Evolutionary conservation across 2,113 vertebrate genomes (phyloP), one percentile per base, ranked within the genome.

Genomic region (Chlorodrepanis virens): DNA sequence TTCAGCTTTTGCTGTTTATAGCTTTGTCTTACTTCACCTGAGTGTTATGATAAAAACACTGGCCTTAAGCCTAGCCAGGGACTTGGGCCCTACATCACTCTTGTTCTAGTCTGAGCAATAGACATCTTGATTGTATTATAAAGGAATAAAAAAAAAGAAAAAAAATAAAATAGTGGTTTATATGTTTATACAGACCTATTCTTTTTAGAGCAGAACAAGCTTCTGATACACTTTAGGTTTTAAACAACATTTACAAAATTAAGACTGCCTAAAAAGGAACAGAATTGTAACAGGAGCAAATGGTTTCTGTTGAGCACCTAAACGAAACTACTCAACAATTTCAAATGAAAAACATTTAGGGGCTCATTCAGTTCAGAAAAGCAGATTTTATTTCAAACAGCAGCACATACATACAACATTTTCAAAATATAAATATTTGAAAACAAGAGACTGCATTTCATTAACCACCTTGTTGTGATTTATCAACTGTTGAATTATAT

Each of bases 341-440:
- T 61, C 24, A 40, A 87, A 63, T 29, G 5, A 64, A 64, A 63
- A 37, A 54, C 15, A 44, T 14, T 31, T 25, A 16, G 5, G 12
- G 77, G 25, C 6, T 87, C 0, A 0, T 63, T 68, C 20, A 12
- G 33, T 71, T 90, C 57, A 83, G 61, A 90, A 93, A 79, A 88
- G 67, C 33, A 76, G 42, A 53, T 90, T 95, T 91, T 93, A 94
- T 93, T 96, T 83, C 52, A 33, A 90, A 71, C 67, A 79, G 53
- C 40, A 95, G 82, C 67, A 85, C 59, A 65, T 35, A 81, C 77
- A 47, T 72, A 85, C 16, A 83, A 50, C 25, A 93, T 57, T 80
- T 85, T 70, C 68, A 57, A 94, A 85, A 93, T 79, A 96, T 50
- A 91, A 57, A 76, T 47, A 77, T 61, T 53, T 71, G 24, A 75